These are phyloP conservation scores for Mylabris sibirica DNA, from an alignment of 2,888 invertebrate species.

Conservation along the genomic window DNA sequence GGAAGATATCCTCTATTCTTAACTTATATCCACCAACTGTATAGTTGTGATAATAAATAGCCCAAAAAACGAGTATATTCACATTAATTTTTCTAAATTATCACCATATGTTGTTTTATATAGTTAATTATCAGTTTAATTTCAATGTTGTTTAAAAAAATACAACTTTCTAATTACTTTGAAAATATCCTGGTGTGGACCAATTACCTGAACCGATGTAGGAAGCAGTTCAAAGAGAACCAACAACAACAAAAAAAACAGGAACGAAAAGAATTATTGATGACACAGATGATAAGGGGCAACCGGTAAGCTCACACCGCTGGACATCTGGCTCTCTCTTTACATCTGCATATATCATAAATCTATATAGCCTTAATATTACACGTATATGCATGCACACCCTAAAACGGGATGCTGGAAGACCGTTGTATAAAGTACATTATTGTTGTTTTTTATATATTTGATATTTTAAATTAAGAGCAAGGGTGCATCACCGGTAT, in stretches of 20 bases:
- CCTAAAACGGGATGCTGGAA: constrained; percentile 41
- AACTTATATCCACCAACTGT: too few relatives aligned
- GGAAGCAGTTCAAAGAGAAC: background rate
- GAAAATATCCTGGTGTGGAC: background rate
- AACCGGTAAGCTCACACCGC: constrained; percentile 32
- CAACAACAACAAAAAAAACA: background rate
- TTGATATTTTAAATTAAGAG: background rate
- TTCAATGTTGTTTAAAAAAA: background rate
- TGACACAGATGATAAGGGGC: constrained; percentile 14
- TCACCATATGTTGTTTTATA: background rate
- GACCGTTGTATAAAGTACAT: constrained; percentile 25
- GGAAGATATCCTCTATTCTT: background rate
- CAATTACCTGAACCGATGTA: background rate
- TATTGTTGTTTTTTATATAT: background rate
- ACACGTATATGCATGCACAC: constrained; percentile 13
- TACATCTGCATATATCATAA: constrained; percentile 37
- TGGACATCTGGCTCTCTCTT: constrained; percentile 31
- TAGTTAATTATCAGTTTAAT: background rate
- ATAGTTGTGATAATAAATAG: background rate
- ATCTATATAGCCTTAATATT: constrained; percentile 32
- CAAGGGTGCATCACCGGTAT: constrained; percentile 21
- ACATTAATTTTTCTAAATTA: background rate
- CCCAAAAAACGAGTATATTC: background rate
- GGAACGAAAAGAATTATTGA: background rate
- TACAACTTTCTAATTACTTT: constrained; percentile 2